These are phyloP conservation scores for Drusus annulatus DNA, from an alignment of 1,140 invertebrate species.

Conservation along the genomic window DNA sequence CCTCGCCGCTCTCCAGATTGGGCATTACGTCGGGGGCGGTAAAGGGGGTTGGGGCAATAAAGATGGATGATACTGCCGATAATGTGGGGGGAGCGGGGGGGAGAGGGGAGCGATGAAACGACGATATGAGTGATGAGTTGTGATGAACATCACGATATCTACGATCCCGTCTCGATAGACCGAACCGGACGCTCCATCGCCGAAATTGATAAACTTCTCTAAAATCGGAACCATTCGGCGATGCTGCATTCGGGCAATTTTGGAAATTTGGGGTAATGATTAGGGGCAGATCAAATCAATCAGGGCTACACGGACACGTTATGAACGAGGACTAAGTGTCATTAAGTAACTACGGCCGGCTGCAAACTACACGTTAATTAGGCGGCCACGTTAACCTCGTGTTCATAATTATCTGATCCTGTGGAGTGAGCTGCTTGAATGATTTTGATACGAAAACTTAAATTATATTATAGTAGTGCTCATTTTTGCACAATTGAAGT, in stretches of 20 bases:
- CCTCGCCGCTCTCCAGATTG: background rate
- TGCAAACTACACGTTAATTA: too few relatives aligned
- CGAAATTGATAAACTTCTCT: constrained; percentile 29
- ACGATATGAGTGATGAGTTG: constrained; percentile 33
- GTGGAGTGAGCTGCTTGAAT: too few relatives aligned
- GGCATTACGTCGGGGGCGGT: constrained; percentile 12
- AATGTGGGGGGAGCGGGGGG: constrained; percentile 10
- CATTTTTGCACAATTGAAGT: too few relatives aligned
- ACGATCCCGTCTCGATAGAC: constrained; percentile 24
- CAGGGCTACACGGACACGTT: too few relatives aligned
- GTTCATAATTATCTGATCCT: too few relatives aligned
- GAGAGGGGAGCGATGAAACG: constrained; percentile 16
- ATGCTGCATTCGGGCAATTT: constrained; percentile 8
- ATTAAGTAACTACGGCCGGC: too few relatives aligned
- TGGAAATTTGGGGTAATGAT: background rate
- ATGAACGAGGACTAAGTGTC: too few relatives aligned
- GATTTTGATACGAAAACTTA: too few relatives aligned
- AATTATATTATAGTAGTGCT: too few relatives aligned
- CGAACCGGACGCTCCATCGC: constrained; percentile 24
- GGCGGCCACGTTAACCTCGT: too few relatives aligned
- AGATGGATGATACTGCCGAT: constrained; percentile 41
- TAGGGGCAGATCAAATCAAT: background rate
- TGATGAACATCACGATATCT: constrained; percentile 39
- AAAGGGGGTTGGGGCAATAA: constrained; percentile 20
- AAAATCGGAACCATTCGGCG: background rate